Evolutionary conservation across 2,888 invertebrate genomes (phyloP), one percentile per base, ranked within the genome.

Genomic region (Plagiodera versicolora): DNA sequence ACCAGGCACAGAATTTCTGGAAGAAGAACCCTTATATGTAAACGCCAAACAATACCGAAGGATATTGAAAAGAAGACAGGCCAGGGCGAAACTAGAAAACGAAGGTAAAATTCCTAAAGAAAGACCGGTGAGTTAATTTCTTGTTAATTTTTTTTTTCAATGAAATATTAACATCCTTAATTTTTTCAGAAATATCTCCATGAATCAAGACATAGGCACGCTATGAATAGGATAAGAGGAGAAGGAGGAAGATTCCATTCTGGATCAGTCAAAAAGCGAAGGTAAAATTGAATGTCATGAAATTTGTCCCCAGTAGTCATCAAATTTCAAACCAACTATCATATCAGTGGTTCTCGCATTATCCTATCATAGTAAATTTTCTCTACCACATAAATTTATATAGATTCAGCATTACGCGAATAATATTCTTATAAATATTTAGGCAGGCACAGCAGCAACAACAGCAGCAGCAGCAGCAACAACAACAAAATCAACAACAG

Each of bases 31-130:
- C 0, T 82, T 99, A 16, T 99, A 98, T 78, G 99, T 99, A 0
- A 99, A 99, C 83, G 98, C 98, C 18, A 92, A 98, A 75, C 99
- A 99, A 79, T 99, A 98, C 82, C 91, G 95, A 77, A 86, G 98
- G 63, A 99, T 99, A 75, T 83, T 99, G 52, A 98, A 98, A 80
- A 83, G 98, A 35, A 83, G 99, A 47, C 94, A 95, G 72, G 98
- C 98, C 0, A 81, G 99, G 53, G 98, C 98, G 1, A 95, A 94
- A 80, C 83, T 99, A 47, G 98, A 98, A 81, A 94, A 95, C 1
- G 89, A 90, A 75, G 96, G 96, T 17, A 92, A 96, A 81, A 98
- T 99, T 79, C 96, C 98, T 2, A 98, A 98, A 82, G 94, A 96
- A 78, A 84, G 98, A 78, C 93, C 94, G 68, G 94, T 94, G 81